Conservation (phyloP, 2,888 invertebrate species). For the Ommatoiulus sabulosus region DNA sequence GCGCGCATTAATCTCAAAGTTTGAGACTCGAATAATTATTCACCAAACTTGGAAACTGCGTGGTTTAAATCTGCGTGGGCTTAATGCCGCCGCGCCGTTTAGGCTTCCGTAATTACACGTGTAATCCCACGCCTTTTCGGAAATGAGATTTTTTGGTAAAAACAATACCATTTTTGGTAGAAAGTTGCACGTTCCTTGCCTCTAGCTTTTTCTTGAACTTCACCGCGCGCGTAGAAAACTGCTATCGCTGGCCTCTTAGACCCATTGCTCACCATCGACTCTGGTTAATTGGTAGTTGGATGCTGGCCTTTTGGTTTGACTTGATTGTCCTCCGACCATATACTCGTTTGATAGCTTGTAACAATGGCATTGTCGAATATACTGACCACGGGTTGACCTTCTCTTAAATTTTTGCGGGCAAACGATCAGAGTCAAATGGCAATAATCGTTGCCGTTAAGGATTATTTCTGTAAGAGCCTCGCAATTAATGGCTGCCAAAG, state of each 20-base stretch:
- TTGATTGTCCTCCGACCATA: neutral
- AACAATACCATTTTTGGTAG: too few relatives aligned
- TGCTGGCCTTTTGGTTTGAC: neutral
- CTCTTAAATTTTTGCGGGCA: constrained; percentile 16
- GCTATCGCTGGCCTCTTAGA: too few relatives aligned
- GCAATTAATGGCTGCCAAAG: constrained; percentile 31
- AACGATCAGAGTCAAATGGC: constrained; percentile 27
- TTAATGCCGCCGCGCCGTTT: neutral
- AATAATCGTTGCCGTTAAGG: constrained; percentile 35
- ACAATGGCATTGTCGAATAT: neutral
- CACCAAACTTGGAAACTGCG: neutral
- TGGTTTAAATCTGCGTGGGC: neutral
- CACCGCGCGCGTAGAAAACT: too few relatives aligned
- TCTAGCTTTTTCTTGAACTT: too few relatives aligned
- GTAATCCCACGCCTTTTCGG: neutral
- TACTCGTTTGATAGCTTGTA: neutral
- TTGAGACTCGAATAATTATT: neutral
- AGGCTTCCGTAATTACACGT: neutral
- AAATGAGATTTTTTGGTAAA: neutral
- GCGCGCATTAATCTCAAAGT: constrained; percentile 13
- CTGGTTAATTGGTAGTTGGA: constrained; percentile 5
- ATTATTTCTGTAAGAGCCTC: constrained; percentile 17
- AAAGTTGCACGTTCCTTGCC: too few relatives aligned
- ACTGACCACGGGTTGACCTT: neutral
- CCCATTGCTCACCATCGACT: neutral